Conservation (phyloP, 1,140 invertebrate species). For the Bombus haemorrhoidalis region DNA sequence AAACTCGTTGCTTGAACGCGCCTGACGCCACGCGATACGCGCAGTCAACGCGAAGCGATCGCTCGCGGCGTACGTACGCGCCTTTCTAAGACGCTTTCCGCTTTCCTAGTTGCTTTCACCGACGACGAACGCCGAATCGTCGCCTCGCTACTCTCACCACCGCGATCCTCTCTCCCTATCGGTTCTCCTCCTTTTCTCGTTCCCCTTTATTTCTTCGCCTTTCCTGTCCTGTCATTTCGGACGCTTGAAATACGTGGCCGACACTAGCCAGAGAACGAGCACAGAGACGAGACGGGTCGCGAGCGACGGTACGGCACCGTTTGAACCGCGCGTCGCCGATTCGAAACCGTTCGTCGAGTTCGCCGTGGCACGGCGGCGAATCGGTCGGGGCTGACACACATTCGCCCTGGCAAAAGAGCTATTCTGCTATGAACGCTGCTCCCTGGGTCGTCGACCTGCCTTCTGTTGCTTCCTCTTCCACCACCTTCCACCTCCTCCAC, state of each 20-base stretch:
- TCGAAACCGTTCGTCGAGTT: not conserved
- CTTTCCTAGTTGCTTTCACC: conserved; percentile 56
- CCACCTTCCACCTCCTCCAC: not conserved
- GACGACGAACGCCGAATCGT: conserved; percentile 1
- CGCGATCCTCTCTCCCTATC: not conserved
- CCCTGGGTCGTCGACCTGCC: conserved; percentile 60
- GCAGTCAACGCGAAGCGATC: too few species aligned
- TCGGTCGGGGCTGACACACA: conserved; percentile 65
- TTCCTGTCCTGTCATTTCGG: too few species aligned
- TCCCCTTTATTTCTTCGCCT: not conserved
- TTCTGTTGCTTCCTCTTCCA: conserved; percentile 21
- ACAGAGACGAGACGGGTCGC: too few species aligned
- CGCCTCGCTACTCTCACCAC: not conserved
- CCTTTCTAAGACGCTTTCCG: not conserved
- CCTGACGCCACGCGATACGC: too few species aligned
- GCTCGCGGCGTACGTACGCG: not conserved
- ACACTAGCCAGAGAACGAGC: not conserved
- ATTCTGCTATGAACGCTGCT: conserved; percentile 60
- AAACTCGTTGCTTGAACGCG: too few species aligned
- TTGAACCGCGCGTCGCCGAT: conserved; percentile 27
- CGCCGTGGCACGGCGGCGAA: conserved; percentile 32
- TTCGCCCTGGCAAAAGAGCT: conserved; percentile 67
- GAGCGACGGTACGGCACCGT: not conserved
- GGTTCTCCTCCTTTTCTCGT: not conserved
- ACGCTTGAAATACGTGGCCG: too few species aligned